Percentiles rank a stretch among this genome's conserved stretches.
Conservation (phyloP, 2,797 vertebrate genomes). For the Bovichtus diacanthus region DNA sequence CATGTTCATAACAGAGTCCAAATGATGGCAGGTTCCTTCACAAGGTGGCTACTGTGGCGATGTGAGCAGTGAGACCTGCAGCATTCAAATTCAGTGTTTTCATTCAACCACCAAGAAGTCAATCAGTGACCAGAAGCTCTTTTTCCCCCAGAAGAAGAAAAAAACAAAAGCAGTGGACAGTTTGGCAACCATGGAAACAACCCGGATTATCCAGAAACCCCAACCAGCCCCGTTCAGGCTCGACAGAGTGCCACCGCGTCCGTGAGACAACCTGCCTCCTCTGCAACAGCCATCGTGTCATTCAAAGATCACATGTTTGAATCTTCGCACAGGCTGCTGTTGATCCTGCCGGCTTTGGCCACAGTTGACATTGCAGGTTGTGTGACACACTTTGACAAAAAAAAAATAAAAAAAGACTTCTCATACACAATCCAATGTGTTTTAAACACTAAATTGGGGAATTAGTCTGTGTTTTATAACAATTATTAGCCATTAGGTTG, state of each 20-base stretch:
- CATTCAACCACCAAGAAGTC: conserved; percentile 61
- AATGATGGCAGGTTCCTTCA: conserved; percentile 43
- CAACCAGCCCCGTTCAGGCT: conserved; percentile 18
- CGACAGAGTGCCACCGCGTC: conserved; percentile 3
- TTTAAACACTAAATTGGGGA: background rate
- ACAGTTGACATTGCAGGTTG: background rate
- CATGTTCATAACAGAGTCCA: conserved; percentile 44
- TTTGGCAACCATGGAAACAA: conserved; percentile 48
- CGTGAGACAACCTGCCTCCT: background rate
- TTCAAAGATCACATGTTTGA: background rate
- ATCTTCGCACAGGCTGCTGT: background rate
- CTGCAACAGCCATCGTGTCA: background rate
- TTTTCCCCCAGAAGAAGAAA: conserved; percentile 45
- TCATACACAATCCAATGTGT: background rate
- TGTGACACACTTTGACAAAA: background rate
- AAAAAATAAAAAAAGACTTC: no score
- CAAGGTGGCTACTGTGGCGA: conserved; percentile 48
- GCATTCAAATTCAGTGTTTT: conserved; percentile 47
- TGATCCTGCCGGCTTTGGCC: background rate
- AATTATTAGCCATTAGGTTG: background rate
- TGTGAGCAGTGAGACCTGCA: conserved; percentile 57
- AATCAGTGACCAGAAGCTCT: conserved; percentile 53
- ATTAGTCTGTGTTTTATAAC: background rate
- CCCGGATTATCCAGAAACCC: conserved; percentile 38
- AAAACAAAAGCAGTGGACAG: conserved; percentile 63